These are phyloP conservation scores for Larimichthys crocea DNA, from an alignment of 2,113 vertebrate species.

Conservation along the genomic window DNA sequence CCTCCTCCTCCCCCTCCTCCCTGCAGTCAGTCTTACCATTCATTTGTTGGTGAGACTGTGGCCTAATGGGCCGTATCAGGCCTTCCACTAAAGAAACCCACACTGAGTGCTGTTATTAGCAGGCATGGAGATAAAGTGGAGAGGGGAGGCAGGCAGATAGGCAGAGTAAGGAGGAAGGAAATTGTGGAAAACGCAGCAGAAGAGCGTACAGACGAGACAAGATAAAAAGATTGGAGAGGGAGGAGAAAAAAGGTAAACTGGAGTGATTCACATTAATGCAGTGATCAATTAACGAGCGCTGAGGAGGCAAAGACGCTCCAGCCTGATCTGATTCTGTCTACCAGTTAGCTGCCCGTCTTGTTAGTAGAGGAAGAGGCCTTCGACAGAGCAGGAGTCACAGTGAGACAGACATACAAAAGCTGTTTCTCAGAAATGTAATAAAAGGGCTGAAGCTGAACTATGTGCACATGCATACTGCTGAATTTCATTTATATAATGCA, in stretches of 20 bases:
- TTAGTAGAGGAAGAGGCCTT: constrained; percentile 40
- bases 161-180: constrained; percentile 12
- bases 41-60: constrained; percentile 73
- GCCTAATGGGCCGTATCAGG: constrained; percentile 82
- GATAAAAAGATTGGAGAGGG: neutral
- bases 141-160: constrained; percentile 20
- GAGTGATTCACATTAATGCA: constrained; percentile 62
- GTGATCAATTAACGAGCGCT: constrained; percentile 47
- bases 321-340: neutral
- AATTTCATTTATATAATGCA: no score
- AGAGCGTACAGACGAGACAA: neutral
- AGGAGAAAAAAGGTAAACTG: neutral
- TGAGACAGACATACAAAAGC: neutral
- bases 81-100: constrained; percentile 69
- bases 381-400: constrained; percentile 35
- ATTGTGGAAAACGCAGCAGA: constrained; percentile 29
- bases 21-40: constrained; percentile 78
- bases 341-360: constrained; percentile 10
- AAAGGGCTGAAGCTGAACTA: neutral
- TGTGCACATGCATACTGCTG: neutral
- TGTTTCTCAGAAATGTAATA: neutral
- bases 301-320: constrained; percentile 24
- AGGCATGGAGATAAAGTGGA: constrained; percentile 38
- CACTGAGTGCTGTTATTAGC: constrained; percentile 76
- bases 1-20: constrained; percentile 18